Conservation (phyloP, 2,113 vertebrate genomes). For the Varanus salvator region DNA sequence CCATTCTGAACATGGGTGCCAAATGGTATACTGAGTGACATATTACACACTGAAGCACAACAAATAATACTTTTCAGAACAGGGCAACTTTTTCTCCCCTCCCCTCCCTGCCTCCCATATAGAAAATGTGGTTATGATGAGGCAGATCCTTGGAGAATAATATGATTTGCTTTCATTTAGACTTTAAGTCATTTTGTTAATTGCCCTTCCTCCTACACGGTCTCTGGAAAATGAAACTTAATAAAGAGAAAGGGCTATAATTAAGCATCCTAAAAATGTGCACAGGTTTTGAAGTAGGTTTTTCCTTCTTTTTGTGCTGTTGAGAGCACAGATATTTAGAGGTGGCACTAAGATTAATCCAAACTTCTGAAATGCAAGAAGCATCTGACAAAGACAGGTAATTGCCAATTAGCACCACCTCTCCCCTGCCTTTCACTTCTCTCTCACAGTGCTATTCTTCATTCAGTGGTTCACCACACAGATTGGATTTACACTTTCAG, state of each 20-base stretch:
- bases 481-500: not conserved
- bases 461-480: fast-evolving
- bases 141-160: slow-evolving; percentile 44
- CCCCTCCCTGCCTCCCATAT: slow-evolving; percentile 1
- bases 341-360: slow-evolving; percentile 27
- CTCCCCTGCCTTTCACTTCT: slow-evolving; percentile 12
- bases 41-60: slow-evolving; percentile 3
- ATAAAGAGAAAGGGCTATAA: slow-evolving; percentile 64
- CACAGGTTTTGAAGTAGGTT: slow-evolving; percentile 47
- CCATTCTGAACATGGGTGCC: not conserved
- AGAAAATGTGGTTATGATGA: slow-evolving; percentile 43
- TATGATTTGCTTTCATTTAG: slow-evolving; percentile 61
- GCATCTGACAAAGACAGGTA: not conserved
- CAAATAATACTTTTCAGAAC: slow-evolving; percentile 38
- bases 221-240: slow-evolving; percentile 59
- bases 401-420: not conserved
- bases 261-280: slow-evolving; percentile 57
- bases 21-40: not conserved
- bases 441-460: not conserved
- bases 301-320: not conserved
- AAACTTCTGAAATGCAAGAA: slow-evolving; percentile 23
- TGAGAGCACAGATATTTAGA: slow-evolving; percentile 31
- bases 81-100: slow-evolving; percentile 26
- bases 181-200: slow-evolving; percentile 62
- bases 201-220: slow-evolving; percentile 51